Base-by-base conservation (phyloP, 2,113 vertebrate species). In the Galbula dea region DNA sequence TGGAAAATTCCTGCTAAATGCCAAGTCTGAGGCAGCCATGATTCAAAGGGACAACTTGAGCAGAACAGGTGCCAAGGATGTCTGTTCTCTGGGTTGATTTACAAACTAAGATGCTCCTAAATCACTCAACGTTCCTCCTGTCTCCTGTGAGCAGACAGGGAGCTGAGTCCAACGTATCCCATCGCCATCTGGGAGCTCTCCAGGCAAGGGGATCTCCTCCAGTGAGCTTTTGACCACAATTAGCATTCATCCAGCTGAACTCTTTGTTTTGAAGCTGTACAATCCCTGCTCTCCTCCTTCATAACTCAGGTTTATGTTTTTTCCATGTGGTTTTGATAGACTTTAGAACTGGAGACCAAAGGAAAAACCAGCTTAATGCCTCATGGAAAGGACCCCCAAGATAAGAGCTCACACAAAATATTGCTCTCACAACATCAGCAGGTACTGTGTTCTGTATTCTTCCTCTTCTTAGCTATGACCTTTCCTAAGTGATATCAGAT, bases 321-420 rank as follows among this genome's bases (percentile, higher is more conserved):
- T 87, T 74, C 77, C 94, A 95, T 92, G 87, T 94, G 89, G 79
- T 91, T 95, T 88, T 91, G 65, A 95, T 96, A 93, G 7, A 88
- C 32, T 89, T 0, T 21, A 74, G 71, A 83, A 78, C 52, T 80
- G 61, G 61, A 91, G 52, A 91, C 75, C 45, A 61, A 71, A 65
- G 43, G 5, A 81, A 91, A 91, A 91, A 29, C n/a, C 39, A 83
- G 68, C 19, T 43, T 66, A 80, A 88, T 76, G 85, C 91, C 78
- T 93, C 43, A 63, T 89, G 36, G 57, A 91, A 91, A 86, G 73
- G 72, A 88, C 88, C 63, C 72, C 63, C 89, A 91, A 65, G 75
- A 65, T n/a, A 93, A 88, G 89, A 93, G 83, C 82, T 89, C 87
- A 68, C 78, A 91, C 75, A 86, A 75, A 83, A 72, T 59, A 74